A percentile compares a stretch with the other conserved stretches of the same genome.
These are phyloP conservation scores for Oscheius onirici DNA, from an alignment of 2,888 invertebrate genomes.

Conservation along the genomic window DNA sequence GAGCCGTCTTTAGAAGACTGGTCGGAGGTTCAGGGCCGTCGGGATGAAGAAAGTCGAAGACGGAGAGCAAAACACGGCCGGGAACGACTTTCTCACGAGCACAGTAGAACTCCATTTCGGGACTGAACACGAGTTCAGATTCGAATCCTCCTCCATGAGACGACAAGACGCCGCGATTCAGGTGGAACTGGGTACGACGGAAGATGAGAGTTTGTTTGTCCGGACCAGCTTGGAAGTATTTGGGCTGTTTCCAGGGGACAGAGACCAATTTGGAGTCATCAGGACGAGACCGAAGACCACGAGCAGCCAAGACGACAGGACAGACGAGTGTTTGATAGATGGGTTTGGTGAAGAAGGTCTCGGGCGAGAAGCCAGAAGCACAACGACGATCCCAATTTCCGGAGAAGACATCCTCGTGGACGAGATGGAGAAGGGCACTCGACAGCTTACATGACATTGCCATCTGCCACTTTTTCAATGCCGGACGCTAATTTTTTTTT, in stretches of 20 bases:
- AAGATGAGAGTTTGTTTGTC: constrained; percentile 40
- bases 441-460: constrained; percentile 35
- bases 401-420: constrained; percentile 36
- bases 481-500: constrained; percentile 18
- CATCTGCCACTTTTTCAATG: constrained; percentile 37
- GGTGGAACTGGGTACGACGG: constrained; percentile 48
- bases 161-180: constrained; percentile 54
- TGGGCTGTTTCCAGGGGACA: constrained; percentile 9
- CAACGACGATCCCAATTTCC: constrained; percentile 54
- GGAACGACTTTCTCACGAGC: background rate
- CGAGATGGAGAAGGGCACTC: constrained; percentile 37
- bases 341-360: constrained; percentile 44
- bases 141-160: constrained; percentile 38
- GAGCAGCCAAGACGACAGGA: background rate
- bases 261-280: background rate
- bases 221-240: constrained; percentile 9
- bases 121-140: background rate
- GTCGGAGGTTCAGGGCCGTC: constrained; percentile 39
- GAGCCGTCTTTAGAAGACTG: constrained; percentile 49
- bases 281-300: background rate
- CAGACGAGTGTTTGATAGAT: constrained; percentile 36
- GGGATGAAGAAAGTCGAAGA: constrained; percentile 48
- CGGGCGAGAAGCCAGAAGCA: constrained; percentile 53
- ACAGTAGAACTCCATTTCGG: background rate
- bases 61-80: constrained; percentile 38